A percentile compares a stretch with the other conserved stretches of the same genome.
These are phyloP conservation scores for Lithophane leautieri DNA, from an alignment of 2,888 invertebrate species.

Conservation along the genomic window DNA sequence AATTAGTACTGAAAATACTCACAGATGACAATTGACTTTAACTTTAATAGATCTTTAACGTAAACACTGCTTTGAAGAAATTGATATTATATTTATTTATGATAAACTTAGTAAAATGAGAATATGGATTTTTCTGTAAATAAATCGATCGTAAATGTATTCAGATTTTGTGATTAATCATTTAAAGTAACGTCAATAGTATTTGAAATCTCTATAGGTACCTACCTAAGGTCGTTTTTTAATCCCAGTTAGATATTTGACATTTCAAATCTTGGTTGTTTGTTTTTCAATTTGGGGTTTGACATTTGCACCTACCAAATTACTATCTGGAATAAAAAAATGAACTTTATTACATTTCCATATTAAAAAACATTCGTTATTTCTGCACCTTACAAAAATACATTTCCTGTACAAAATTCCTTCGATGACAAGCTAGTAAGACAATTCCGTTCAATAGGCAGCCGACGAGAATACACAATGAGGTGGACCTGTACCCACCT, in stretches of 20 bases:
- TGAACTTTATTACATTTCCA: not conserved
- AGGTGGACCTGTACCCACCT: slow-evolving; percentile 36
- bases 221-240: too few species aligned
- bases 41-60: not conserved
- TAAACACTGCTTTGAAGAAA: not conserved
- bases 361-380: slow-evolving; percentile 6
- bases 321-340: too few species aligned
- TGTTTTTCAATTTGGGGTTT: too few species aligned
- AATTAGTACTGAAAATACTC: not conserved
- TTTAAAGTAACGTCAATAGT: not conserved
- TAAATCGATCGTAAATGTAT: not conserved
- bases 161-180: not conserved
- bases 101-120: not conserved
- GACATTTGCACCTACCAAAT: too few species aligned
- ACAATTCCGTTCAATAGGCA: slow-evolving; percentile 51
- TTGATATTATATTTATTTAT: not conserved
- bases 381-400: slow-evolving; percentile 25
- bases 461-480: slow-evolving; percentile 57
- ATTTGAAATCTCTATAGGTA: not conserved
- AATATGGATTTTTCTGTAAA: not conserved
- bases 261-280: too few species aligned
- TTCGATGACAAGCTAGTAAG: slow-evolving; percentile 52
- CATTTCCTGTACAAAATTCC: slow-evolving; percentile 41
- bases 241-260: too few species aligned
- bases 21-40: not conserved